Base-by-base conservation (phyloP, 2,113 vertebrate species). In the Leuciscus idus region DNA sequence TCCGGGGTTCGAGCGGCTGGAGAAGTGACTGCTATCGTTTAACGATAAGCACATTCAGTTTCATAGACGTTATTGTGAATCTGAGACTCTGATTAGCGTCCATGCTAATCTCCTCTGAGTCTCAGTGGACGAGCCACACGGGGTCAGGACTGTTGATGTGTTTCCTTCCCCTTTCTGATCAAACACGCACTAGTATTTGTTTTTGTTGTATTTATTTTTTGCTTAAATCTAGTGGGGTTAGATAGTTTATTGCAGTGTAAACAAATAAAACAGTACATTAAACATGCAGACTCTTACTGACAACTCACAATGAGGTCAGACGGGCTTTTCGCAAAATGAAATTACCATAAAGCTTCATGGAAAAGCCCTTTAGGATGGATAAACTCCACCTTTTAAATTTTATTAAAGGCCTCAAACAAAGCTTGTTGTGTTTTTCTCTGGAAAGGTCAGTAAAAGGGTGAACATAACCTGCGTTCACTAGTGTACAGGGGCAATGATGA, bases 51-150 rank as follows among this genome's bases (percentile, higher is more conserved):
- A 68, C 84, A 55, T 82, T 74, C 39, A 33, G 57, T 73, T 81
- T 61, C 39, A 70, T 81, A 82, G 85, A 82, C 15, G 39, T 43
- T 75, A 52, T 74, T 82, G 78, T 81, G 72, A 82, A 86, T 75
- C 55, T 75, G 68, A 50, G 43, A 59, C 57, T 73, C 79, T 86
- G 85, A 86, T 82, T 82, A 74, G 52, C 21, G 17, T 66, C n/a
- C 70, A 39, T 75, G 79, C 52, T 86, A 81, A 86, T 86, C 85
- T 86, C 33, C 79, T 46, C 43, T 39, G 50, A 62, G 70, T 86
- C 48, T 73, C 85, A 15, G 50, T 17, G 85, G 79, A 82, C 75
- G 75, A 73, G 68, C 70, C 48, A 70, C 70, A 75, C 12, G 33
- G 17, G 57, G 78, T 81, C 78, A 80, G 46, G 50, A 48, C 70